Evolutionary conservation across 2,797 vertebrate species (phyloP).

Genomic region (Pangasius mekongensis): DNA sequence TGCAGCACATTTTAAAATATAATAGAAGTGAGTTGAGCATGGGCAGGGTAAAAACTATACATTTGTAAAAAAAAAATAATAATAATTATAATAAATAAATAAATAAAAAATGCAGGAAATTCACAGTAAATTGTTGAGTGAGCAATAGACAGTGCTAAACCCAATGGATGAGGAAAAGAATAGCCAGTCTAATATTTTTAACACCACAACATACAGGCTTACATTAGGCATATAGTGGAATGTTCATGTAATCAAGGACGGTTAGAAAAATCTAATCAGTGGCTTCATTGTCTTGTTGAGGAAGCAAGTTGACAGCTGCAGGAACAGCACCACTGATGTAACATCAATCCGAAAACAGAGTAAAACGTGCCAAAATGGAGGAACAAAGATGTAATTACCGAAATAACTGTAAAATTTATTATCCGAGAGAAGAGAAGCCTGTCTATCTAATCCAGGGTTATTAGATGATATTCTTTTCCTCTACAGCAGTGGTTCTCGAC

Average conservation of each 20-base stretch:
- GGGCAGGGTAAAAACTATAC: background rate
- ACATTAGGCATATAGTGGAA: background rate
- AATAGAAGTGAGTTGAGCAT: background rate
- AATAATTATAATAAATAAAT: too few species aligned
- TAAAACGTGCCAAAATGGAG: background rate
- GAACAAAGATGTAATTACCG: background rate
- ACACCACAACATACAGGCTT: background rate
- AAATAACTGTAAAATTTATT: constrained; percentile 12
- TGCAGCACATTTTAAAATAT: background rate
- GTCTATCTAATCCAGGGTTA: constrained; percentile 6
- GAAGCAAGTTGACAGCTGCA: background rate
- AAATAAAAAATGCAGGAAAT: background rate
- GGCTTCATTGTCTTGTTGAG: background rate
- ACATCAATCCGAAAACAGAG: background rate
- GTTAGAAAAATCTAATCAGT: constrained; percentile 3
- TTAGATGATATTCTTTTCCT: background rate
- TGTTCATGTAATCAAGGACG: background rate
- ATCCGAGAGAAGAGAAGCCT: constrained; percentile 1
- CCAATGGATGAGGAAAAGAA: too few species aligned
- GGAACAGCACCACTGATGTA: background rate
- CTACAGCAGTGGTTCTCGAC: background rate
- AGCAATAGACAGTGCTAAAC: background rate
- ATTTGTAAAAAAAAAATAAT: background rate
- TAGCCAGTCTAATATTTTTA: background rate
- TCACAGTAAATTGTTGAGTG: background rate